Evolutionary conservation across 2,888 invertebrate genomes (phyloP).

Genomic region (Parasteatoda lunata): DNA sequence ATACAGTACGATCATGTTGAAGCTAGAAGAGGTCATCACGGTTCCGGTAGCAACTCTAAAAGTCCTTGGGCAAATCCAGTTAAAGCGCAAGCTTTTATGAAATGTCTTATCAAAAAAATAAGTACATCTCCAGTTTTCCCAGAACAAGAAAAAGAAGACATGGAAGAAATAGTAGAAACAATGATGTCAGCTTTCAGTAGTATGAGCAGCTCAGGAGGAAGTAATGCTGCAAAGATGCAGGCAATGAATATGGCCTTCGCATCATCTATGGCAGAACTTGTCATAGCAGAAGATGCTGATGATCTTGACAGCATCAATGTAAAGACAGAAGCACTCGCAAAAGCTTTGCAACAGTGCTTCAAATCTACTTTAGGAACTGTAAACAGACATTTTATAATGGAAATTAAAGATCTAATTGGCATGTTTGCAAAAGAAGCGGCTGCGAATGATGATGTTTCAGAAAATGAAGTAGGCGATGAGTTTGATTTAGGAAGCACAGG

Average conservation of each 20-base stretch:
- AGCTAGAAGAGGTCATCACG: background rate
- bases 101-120: slow-evolving; percentile 45
- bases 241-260: slow-evolving; percentile 56
- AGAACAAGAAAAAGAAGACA: slow-evolving; percentile 46
- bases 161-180: slow-evolving; percentile 43
- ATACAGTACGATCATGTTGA: slow-evolving; percentile 13
- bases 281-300: slow-evolving; percentile 41
- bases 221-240: slow-evolving; percentile 14
- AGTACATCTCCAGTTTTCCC: slow-evolving; percentile 27
- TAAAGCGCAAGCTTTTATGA: slow-evolving; percentile 45
- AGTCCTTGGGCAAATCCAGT: slow-evolving; percentile 39
- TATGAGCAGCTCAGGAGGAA: background rate
- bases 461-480: background rate
- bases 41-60: background rate
- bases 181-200: slow-evolving; percentile 39
- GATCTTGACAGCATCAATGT: background rate
- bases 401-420: slow-evolving; percentile 48
- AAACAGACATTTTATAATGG: slow-evolving; percentile 33
- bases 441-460: background rate
- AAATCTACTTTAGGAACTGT: slow-evolving; percentile 9
- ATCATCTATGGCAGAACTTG: slow-evolving; percentile 44
- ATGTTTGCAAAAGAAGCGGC: slow-evolving; percentile 46
- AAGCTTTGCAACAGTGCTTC: slow-evolving; percentile 34
- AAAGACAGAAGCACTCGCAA: slow-evolving; percentile 33
- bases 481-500: background rate